phyloP scores from a whole-genome alignment of 2,113 vertebrate species.

The Ciconia boyciana region DNA sequence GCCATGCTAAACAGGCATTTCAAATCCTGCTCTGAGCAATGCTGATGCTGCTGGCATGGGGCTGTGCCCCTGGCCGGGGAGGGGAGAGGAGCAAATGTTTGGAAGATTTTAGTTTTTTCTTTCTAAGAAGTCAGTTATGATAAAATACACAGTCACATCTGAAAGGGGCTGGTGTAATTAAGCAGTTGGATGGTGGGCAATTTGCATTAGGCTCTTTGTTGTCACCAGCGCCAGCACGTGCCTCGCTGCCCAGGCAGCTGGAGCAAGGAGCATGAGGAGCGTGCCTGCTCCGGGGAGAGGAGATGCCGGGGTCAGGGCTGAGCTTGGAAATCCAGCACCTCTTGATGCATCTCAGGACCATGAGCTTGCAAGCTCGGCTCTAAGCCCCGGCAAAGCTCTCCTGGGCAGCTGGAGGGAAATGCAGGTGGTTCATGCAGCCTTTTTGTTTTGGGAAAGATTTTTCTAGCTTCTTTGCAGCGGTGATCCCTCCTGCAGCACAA shows the following conservation, averaged over 20 bases:
- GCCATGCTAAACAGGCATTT: neutral
- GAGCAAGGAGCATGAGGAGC: neutral
- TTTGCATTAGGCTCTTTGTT: neutral
- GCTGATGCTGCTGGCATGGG: neutral
- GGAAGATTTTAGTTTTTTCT: neutral
- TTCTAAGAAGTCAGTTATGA: neutral
- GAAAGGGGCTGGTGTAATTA: neutral
- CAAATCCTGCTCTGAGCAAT: neutral
- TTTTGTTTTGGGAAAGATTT: neutral
- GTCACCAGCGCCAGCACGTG: neutral
- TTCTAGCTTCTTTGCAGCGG: neutral
- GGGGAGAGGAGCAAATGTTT: neutral
- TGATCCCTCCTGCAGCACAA: neutral
- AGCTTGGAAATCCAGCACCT: neutral
- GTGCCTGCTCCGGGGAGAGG: neutral
- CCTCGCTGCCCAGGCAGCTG: neutral
- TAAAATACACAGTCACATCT: neutral
- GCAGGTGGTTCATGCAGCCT: fast-evolving
- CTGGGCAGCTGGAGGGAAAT: neutral
- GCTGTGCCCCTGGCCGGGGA: neutral
- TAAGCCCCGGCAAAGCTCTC: neutral
- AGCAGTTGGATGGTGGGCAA: neutral
- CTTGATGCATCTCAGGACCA: neutral
- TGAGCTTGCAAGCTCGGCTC: neutral
- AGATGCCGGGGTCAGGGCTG: neutral